Percentiles rank a stretch among this genome's conserved stretches.
phyloP scores from a whole-genome alignment of 1,140 invertebrate genomes.

The Trichonephila inaurata region DNA sequence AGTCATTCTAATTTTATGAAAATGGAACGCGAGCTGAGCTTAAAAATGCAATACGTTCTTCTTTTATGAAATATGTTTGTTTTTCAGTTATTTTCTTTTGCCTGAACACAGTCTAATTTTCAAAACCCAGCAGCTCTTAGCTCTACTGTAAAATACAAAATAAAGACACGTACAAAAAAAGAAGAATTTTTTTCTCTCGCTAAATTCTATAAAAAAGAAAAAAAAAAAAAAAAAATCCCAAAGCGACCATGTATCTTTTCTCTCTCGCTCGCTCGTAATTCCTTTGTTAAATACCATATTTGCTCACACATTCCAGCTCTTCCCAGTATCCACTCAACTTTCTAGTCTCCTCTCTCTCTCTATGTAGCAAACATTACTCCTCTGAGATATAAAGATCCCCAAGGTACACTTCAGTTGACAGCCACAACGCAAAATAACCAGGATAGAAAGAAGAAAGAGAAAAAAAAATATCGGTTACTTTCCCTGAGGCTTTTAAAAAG shows the following conservation, averaged over 20 bases:
- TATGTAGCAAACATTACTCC: conserved; percentile 5
- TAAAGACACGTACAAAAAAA: too few species aligned
- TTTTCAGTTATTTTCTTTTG: too few species aligned
- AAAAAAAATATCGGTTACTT: conserved; percentile 53
- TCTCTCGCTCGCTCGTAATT: background rate
- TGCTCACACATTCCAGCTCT: background rate
- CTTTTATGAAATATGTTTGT: too few species aligned
- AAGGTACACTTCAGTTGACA: conserved; percentile 49
- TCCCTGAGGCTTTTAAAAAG: conserved; percentile 12
- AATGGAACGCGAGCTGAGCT: too few species aligned
- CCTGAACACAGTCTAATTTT: too few species aligned
- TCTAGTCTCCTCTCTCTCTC: background rate
- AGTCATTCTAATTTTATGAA: too few species aligned
- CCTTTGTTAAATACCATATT: conserved; percentile 2
- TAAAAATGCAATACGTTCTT: too few species aligned
- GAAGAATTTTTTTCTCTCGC: too few species aligned
- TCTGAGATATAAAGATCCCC: conserved; percentile 30
- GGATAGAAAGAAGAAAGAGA: background rate
- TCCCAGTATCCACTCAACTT: background rate
- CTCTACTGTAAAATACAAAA: too few species aligned
- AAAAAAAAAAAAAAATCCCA: background rate
- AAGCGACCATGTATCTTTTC: background rate
- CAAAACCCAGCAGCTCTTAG: too few species aligned
- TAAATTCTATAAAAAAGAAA: background rate
- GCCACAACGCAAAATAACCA: conserved; percentile 2